Evolutionary conservation across 2,113 vertebrate genomes (phyloP).

Genomic region (Parus major): DNA sequence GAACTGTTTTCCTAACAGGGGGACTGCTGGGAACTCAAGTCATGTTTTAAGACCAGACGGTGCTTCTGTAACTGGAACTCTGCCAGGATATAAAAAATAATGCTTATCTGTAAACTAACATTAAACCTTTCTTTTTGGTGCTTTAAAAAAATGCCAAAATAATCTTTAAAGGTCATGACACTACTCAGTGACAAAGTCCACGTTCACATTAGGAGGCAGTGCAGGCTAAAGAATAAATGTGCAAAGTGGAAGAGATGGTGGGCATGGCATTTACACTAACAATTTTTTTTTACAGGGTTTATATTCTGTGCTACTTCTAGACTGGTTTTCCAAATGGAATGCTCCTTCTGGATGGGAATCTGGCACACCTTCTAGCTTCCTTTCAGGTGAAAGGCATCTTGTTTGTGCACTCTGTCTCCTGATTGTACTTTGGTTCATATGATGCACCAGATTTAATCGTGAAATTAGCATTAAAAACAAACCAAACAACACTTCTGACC

Average conservation of each 20-base stretch:
- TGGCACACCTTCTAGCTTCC: neutral
- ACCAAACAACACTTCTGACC: neutral
- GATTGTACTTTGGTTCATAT: neutral
- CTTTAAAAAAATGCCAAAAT: neutral
- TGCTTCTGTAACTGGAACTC: neutral
- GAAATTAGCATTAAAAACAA: neutral
- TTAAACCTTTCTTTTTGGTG: neutral
- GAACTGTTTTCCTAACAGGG: neutral
- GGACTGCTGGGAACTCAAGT: neutral
- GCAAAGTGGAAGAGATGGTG: neutral
- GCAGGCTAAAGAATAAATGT: neutral
- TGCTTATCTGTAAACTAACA: neutral
- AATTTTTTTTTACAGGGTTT: neutral
- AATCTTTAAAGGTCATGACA: neutral
- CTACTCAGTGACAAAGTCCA: neutral
- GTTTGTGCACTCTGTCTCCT: neutral
- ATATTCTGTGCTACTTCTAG: neutral
- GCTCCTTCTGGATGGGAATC: neutral
- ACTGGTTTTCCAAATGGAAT: neutral
- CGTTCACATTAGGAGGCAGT: accelerated
- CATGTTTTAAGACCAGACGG: neutral
- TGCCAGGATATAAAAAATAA: neutral
- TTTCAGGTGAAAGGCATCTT: neutral
- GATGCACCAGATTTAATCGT: neutral
- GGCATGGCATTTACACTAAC: neutral